A percentile compares a stretch with the other conserved stretches of the same genome.
Conservation (phyloP, 2,797 vertebrate species). For the Anisognathus igniventris region DNA sequence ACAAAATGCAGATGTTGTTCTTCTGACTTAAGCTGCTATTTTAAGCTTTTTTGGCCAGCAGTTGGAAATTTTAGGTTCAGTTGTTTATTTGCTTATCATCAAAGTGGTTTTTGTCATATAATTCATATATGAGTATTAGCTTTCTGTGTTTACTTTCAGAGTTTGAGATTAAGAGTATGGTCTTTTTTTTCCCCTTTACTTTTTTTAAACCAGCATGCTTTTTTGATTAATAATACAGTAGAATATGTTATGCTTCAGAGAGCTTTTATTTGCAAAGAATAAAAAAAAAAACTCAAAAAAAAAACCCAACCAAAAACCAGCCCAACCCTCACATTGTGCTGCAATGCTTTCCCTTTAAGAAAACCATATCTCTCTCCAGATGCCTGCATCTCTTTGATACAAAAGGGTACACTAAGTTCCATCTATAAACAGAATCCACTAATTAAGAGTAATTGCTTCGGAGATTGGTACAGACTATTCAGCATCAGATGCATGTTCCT, state of each 20-base stretch:
- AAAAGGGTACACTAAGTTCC: constrained; percentile 78
- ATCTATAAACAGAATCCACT: constrained; percentile 81
- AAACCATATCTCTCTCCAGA: constrained; percentile 72
- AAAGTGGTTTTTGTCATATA: constrained; percentile 49
- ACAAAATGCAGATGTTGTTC: constrained; percentile 65
- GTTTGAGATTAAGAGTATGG: constrained; percentile 43
- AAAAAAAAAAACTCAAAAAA: no score
- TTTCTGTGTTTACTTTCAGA: constrained; percentile 46
- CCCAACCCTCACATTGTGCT: not conserved
- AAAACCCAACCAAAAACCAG: not conserved
- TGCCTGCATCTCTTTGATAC: constrained; percentile 75
- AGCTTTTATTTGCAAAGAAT: constrained; percentile 7
- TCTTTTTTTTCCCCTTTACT: not conserved
- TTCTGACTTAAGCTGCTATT: constrained; percentile 55
- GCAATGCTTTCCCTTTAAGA: constrained; percentile 72
- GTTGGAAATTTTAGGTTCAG: constrained; percentile 28
- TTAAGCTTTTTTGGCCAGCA: constrained; percentile 47
- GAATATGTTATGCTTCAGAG: constrained; percentile 33
- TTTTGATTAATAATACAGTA: constrained; percentile 58
- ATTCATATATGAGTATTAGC: constrained; percentile 43
- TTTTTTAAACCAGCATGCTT: not conserved
- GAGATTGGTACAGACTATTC: constrained; percentile 79
- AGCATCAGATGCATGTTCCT: constrained; percentile 80
- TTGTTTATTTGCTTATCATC: constrained; percentile 63
- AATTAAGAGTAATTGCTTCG: constrained; percentile 83